These are phyloP conservation scores for Rotaria magnacalcarata DNA, from an alignment of 2,888 invertebrate genomes.

Conservation along the genomic window DNA sequence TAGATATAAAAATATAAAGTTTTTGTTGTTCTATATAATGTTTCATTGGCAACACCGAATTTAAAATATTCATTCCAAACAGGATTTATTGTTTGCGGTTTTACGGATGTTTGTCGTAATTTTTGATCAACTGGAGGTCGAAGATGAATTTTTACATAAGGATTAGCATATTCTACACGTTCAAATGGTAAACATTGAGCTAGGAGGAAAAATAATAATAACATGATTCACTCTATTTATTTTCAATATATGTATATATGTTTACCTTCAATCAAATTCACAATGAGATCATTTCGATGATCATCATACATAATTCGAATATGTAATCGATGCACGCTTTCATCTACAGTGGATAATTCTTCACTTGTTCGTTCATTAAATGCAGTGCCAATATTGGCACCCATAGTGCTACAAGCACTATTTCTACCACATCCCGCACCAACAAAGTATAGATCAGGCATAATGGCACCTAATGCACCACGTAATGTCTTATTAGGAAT, in stretches of 20 bases:
- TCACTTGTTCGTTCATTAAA: background rate
- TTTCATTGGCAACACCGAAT: conserved; percentile 82
- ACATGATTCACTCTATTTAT: background rate
- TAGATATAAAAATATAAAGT: conserved; percentile 67
- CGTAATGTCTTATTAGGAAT: background rate
- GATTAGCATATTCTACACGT: conserved; percentile 77
- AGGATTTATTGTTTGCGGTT: conserved; percentile 77
- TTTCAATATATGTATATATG: background rate
- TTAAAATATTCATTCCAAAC: conserved; percentile 86
- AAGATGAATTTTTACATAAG: conserved; percentile 75
- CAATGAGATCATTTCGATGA: conserved; percentile 78
- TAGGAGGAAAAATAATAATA: conserved; percentile 47
- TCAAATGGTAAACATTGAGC: conserved; percentile 74
- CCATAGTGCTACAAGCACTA: background rate
- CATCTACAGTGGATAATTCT: background rate
- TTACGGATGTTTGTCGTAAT: conserved; percentile 77
- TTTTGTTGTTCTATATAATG: conserved; percentile 69
- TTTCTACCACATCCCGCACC: background rate
- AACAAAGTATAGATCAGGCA: background rate
- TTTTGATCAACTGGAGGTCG: conserved; percentile 78
- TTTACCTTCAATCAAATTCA: conserved; percentile 80
- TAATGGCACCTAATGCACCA: background rate
- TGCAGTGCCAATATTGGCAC: background rate
- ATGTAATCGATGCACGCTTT: conserved; percentile 73
- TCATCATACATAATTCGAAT: conserved; percentile 81